Evolutionary conservation across 2,888 invertebrate genomes (phyloP), one percentile per base, ranked within the genome.

Genomic region (Keiferia lycopersicella): DNA sequence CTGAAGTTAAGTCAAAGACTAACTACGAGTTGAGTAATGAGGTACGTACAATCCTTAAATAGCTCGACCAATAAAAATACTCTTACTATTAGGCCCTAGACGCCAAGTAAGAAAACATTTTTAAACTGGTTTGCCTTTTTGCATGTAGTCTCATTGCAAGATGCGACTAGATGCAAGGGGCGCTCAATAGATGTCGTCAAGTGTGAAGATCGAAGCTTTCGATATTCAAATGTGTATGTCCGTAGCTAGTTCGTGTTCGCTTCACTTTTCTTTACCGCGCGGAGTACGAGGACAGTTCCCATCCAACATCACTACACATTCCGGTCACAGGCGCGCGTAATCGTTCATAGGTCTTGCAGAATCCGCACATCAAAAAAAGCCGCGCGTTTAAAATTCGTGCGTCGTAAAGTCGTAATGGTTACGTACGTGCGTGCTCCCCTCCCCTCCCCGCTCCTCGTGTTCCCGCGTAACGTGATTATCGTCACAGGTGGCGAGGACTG

Each of bases 361-460:
- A 53, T 22, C 51, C 20, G 20, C 51, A 12, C 51, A 12, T 45
- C 45, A 81, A 68, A 85, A n/a, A 75, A 74, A 75, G 79, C 84
- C 84, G 85, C 80, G 77, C 16, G 34, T 79, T 78, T 76, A 71
- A 67, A 67, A 79, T 81, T 80, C 81, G 84, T 77, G 75, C 78
- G 78, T 79, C 65, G 73, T 74, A 79, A 79, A 78, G 78, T 79
- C 65, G 73, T 74, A 79, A 79, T 82, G 84, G 83, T 82, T 80
- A 79, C 84, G 84, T 79, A 79, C 84, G 86, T 79, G 76, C 75
- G 76, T 74, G 79, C 76, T 75, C 76, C 76, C 79, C 74, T 68
- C 66, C 67, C 68, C 68, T 51, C 65, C 94, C 82, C 94, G 94
- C 95, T 95, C 92, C 95, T 95, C 88, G 82, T 96, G 96, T 86